Base-by-base conservation (phyloP, 2,113 vertebrate species). In the Osmerus mordax region DNA sequence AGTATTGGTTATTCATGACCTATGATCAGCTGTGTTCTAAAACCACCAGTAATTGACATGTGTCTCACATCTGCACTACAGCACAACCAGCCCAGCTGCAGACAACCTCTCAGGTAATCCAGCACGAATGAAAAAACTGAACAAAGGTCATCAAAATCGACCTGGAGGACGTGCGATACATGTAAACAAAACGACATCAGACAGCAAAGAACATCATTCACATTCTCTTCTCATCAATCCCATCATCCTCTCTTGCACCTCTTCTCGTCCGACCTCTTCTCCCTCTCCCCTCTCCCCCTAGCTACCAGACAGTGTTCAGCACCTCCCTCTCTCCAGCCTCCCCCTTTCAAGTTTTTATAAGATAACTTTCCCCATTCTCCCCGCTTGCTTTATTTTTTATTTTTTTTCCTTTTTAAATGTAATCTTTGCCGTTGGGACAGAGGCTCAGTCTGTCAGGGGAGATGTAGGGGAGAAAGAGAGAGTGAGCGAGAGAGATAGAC, bases 321-420 rank as follows among this genome's bases (percentile, higher is more conserved):
- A 36, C 73, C 78, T 74, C 80, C 75, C 51, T 28, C 52, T 65
- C 53, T 69, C 83, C 76, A 79, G 68, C 84, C 71, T 81, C 75
- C 68, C 75, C 71, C 85, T 90, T 89, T 91, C 83, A 89, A 88
- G 85, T 89, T 91, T 89, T 88, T 89, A 88, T 86, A 83, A 88
- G 84, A 87, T 85, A 83, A 90, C 80, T 88, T 87, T 72, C 78
- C 71, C 32, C 80, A 83, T 83, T 89, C 83, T 74, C 76, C 72
- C 69, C 4, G 7, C 66, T 69, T 8, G 1, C 69, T 70, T 83
- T 60, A 81, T 82, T 83, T 80, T 82, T 87, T 83, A 78, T 78
- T 84, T 81, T 80, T 55, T 75, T 53, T 36, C 64, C 71, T 11
- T 47, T 47, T 81, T 78, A 76, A 80, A 82, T 86, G 86, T 87